phyloP scores from a whole-genome alignment of 2,888 invertebrate genomes.

The Xylocampa areola region DNA sequence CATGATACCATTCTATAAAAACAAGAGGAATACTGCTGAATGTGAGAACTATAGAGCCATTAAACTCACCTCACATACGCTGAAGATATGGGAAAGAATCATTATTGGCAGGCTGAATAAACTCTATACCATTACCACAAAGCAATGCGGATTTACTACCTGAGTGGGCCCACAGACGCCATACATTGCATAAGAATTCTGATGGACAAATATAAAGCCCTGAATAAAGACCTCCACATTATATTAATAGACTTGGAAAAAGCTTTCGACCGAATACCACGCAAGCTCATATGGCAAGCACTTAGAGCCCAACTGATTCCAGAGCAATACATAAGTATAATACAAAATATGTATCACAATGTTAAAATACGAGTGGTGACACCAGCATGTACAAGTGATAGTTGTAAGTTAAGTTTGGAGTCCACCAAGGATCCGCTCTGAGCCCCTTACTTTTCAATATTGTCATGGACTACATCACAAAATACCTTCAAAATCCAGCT shows the following conservation, averaged over 20 bases:
- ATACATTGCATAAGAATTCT: too few relatives aligned
- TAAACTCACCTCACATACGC: background rate
- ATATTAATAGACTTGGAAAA: too few relatives aligned
- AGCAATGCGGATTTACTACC: too few relatives aligned
- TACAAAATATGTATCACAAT: background rate
- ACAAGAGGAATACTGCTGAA: background rate
- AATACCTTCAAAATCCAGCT: slow-evolving; percentile 5
- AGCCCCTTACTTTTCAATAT: slow-evolving; percentile 30
- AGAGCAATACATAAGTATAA: too few relatives aligned
- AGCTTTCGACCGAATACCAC: too few relatives aligned
- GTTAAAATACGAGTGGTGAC: slow-evolving; percentile 12
- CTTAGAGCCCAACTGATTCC: too few relatives aligned
- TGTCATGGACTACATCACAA: slow-evolving; percentile 18
- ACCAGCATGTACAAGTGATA: slow-evolving; percentile 6
- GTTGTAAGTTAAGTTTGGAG: slow-evolving; percentile 27
- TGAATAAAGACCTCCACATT: too few relatives aligned
- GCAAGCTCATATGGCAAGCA: too few relatives aligned
- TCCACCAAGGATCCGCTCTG: slow-evolving; percentile 31
- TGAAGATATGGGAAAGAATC: background rate
- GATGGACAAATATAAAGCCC: too few relatives aligned
- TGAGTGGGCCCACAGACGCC: too few relatives aligned
- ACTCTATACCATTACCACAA: too few relatives aligned
- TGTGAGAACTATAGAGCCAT: background rate
- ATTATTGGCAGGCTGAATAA: background rate
- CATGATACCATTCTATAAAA: background rate